phyloP scores from a whole-genome alignment of 1,140 invertebrate species.

The Ditylenchus dipsaci region DNA sequence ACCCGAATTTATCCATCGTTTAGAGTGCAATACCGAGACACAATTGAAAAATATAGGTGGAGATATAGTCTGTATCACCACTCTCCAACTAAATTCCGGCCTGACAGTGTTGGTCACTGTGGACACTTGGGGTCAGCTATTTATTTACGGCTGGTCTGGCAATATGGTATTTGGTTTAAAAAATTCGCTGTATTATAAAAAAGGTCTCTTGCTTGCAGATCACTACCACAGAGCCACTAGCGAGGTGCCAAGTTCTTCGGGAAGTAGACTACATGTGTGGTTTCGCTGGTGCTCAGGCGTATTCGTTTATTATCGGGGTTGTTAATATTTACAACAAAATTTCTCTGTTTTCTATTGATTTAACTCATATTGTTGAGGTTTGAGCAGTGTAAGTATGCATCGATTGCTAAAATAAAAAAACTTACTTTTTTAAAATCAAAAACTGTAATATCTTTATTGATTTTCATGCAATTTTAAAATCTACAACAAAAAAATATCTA shows the following conservation, averaged over 20 bases:
- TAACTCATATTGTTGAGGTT: conserved; percentile 30
- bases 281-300: conserved; percentile 28
- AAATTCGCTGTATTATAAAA: conserved; percentile 11
- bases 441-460: no score
- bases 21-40: conserved; percentile 14
- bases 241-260: conserved; percentile 36
- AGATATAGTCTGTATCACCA: conserved; percentile 29
- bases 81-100: conserved; percentile 28
- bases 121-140: conserved; percentile 36
- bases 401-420: no score
- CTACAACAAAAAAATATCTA: no score
- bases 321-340: conserved; percentile 41
- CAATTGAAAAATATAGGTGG: conserved; percentile 26
- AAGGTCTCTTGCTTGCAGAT: neutral
- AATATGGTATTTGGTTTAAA: neutral
- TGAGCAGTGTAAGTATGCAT: neutral
- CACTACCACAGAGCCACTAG: conserved; percentile 22
- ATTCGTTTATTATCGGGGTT: conserved; percentile 29
- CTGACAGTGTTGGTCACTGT: conserved; percentile 22
- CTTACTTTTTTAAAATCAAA: no score
- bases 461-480: no score
- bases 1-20: no score
- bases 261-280: conserved; percentile 42
- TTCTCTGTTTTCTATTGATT: conserved; percentile 35
- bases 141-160: conserved; percentile 25